A percentile compares a stretch with the other conserved stretches of the same genome.
phyloP scores from a whole-genome alignment of 2,113 vertebrate species.

The Ctenodactylus gundi region DNA sequence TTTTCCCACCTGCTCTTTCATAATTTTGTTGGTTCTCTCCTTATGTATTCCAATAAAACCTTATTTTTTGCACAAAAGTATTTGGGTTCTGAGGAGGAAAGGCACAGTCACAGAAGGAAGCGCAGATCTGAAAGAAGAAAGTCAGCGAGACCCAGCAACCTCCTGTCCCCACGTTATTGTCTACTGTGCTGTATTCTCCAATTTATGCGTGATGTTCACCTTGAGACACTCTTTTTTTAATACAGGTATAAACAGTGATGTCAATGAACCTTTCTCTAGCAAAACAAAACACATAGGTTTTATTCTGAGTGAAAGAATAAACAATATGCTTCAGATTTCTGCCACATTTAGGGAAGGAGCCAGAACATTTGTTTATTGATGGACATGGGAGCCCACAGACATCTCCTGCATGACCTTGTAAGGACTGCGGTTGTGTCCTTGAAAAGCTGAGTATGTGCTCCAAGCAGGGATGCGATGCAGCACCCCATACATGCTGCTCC shows the following conservation, averaged over 20 bases:
- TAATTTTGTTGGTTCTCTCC: not conserved
- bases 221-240: not conserved
- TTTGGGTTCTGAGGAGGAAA: not conserved
- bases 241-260: not conserved
- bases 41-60: not conserved
- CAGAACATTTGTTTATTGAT: conserved; percentile 64
- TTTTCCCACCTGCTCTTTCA: not conserved
- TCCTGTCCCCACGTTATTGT: not conserved
- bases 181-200: not conserved
- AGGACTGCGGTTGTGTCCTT: conserved; percentile 86
- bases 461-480: not conserved
- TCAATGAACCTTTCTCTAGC: not conserved
- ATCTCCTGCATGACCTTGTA: conserved; percentile 88
- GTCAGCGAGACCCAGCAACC: not conserved
- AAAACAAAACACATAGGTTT: not conserved
- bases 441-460: conserved; percentile 83
- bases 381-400: conserved; percentile 85
- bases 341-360: not conserved
- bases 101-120: not conserved
- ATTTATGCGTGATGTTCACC: not conserved
- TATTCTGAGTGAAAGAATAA: not conserved
- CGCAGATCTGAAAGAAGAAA: not conserved
- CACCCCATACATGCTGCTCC: too few relatives aligned
- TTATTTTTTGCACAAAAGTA: not conserved
- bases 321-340: not conserved